phyloP scores from a whole-genome alignment of 2,113 vertebrate species.

The Cynopterus brachyotis region DNA sequence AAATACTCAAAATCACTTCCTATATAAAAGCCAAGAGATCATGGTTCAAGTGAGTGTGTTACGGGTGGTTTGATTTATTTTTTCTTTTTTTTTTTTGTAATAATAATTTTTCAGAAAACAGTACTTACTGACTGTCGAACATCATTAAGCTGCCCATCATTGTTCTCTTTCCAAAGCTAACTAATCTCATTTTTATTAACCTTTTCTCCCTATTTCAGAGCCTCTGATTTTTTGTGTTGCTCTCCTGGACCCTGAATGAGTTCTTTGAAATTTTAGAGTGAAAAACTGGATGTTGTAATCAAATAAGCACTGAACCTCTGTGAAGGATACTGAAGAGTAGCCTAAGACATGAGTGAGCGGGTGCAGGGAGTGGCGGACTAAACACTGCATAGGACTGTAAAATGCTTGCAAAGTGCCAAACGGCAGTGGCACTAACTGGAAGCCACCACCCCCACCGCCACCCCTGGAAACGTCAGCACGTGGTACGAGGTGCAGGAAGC shows the following conservation, averaged over 20 bases:
- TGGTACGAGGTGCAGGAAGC: background rate
- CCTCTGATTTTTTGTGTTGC: background rate
- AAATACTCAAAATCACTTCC: background rate
- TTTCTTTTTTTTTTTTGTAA: background rate
- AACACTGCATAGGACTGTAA: background rate
- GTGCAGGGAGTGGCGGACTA: rapidly evolving
- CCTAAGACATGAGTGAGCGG: background rate
- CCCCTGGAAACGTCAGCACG: rapidly evolving
- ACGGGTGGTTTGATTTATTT: background rate
- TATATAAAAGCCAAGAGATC: background rate
- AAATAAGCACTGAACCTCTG: background rate
- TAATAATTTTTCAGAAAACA: background rate
- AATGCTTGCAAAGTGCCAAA: slow-evolving; percentile 24
- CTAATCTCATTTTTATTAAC: slow-evolving; percentile 25
- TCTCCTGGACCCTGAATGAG: background rate
- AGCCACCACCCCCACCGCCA: background rate
- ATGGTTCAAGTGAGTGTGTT: background rate
- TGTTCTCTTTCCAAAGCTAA: slow-evolving; percentile 31
- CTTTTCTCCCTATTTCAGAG: slow-evolving; percentile 3
- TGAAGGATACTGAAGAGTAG: background rate
- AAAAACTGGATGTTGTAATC: background rate
- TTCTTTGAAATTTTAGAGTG: slow-evolving; percentile 35
- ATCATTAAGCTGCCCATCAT: background rate
- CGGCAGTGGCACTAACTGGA: background rate
- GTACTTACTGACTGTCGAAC: background rate